Evolutionary conservation across 2,797 vertebrate species (phyloP).

Genomic region (Tolypeutes matacus): DNA sequence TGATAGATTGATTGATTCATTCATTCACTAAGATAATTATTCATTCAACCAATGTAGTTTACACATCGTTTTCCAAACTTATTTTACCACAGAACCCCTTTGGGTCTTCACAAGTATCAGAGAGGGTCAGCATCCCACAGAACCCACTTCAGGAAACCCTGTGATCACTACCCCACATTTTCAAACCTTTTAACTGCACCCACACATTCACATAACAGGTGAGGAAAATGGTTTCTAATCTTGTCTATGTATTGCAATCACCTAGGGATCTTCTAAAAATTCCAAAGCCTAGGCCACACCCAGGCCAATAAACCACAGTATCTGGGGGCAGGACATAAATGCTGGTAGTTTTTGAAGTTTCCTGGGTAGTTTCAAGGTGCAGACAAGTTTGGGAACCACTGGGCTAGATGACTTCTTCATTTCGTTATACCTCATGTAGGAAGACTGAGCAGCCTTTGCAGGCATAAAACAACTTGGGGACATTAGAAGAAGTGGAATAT

Average conservation of each 20-base stretch:
- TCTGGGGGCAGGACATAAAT: not conserved
- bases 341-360: not conserved
- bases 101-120: not conserved
- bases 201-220: not conserved
- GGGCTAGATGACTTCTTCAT: not conserved
- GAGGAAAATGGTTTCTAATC: not conserved
- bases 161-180: not conserved
- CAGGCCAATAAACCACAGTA: not conserved
- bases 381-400: not conserved
- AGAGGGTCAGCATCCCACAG: not conserved
- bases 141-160: conserved; percentile 27
- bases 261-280: not conserved
- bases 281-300: not conserved
- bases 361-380: not conserved
- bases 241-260: not conserved
- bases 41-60: conserved; percentile 20
- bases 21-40: conserved; percentile 53
- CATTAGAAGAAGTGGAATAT: not conserved
- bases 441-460: not conserved
- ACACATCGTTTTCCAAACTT: conserved; percentile 20
- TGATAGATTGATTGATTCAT: conserved; percentile 29
- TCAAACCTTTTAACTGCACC: conserved; percentile 23
- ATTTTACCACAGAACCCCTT: conserved; percentile 37
- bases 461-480: not conserved
- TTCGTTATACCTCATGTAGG: not conserved